Conservation (phyloP, 37 sponge, comb jelly and placozoan genomes). For the Ianthella basta region DNA sequence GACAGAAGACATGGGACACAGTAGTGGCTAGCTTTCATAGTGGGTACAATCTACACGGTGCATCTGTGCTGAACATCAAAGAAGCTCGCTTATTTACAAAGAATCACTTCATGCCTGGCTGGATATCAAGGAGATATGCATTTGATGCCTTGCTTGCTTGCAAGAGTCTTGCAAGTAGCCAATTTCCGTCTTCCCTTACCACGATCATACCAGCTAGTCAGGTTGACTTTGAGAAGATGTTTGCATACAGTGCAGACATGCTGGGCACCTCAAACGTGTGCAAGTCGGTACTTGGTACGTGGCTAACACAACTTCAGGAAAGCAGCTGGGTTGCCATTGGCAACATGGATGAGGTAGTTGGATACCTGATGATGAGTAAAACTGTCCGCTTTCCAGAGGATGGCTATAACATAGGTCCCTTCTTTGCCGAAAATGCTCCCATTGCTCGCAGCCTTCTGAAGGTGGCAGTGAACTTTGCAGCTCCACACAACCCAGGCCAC, state of each 20-base stretch:
- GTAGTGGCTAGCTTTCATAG: background rate
- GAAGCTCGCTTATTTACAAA: background rate
- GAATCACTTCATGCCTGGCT: background rate
- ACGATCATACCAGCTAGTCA: background rate
- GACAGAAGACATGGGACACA: background rate
- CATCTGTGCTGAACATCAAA: background rate
- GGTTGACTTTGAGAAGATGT: background rate
- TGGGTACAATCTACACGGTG: background rate
- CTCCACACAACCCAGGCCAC: no score
- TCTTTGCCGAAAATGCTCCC: constrained; percentile 11
- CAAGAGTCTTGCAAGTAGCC: no score
- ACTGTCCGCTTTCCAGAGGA: constrained; percentile 3
- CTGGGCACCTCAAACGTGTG: background rate
- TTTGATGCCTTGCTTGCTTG: background rate
- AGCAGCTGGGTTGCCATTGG: background rate
- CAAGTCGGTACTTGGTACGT: no score
- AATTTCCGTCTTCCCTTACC: background rate
- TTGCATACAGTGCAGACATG: background rate
- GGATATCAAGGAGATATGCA: background rate
- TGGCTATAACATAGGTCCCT: constrained; percentile 3
- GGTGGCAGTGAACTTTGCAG: background rate
- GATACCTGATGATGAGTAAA: constrained; percentile 14
- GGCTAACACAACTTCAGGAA: no score
- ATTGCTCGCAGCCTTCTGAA: constrained; percentile 18
- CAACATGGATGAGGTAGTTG: background rate